These are phyloP conservation scores for Acleris sparsana DNA, from an alignment of 2,888 invertebrate genomes.

Conservation along the genomic window DNA sequence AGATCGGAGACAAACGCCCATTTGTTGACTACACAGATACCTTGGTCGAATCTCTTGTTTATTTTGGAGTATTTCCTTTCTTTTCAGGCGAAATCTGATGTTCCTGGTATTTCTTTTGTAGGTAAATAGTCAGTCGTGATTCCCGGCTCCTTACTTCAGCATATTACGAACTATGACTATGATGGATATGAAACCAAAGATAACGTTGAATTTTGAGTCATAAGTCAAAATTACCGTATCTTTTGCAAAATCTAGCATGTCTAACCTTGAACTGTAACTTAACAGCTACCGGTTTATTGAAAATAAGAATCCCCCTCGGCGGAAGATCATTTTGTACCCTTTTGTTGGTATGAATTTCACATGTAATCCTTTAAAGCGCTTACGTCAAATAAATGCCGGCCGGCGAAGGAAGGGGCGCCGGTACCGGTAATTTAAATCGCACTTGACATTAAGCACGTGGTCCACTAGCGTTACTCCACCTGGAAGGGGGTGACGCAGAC, in stretches of 20 bases:
- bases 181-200: neutral
- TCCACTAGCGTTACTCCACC: slow-evolving; percentile 37
- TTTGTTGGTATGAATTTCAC: neutral
- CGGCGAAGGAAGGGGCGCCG: slow-evolving; percentile 50
- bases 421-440: slow-evolving; percentile 47
- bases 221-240: neutral
- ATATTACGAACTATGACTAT: neutral
- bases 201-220: neutral
- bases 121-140: neutral
- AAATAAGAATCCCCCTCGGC: neutral
- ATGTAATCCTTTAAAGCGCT: slow-evolving; percentile 22
- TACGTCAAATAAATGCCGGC: slow-evolving; percentile 44
- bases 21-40: slow-evolving; percentile 42
- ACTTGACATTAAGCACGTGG: slow-evolving; percentile 57
- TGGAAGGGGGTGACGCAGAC: slow-evolving; percentile 1
- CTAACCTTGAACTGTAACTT: neutral
- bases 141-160: neutral
- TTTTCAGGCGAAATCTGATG: slow-evolving; percentile 1
- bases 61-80: neutral
- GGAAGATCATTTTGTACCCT: neutral
- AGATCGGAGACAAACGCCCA: slow-evolving; percentile 61
- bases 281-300: neutral
- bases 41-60: slow-evolving; percentile 10
- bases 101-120: neutral
- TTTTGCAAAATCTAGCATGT: neutral